Evolutionary conservation across 2,888 invertebrate genomes (phyloP), one percentile per base, ranked within the genome.

Genomic region (Stenodema calcarata): DNA sequence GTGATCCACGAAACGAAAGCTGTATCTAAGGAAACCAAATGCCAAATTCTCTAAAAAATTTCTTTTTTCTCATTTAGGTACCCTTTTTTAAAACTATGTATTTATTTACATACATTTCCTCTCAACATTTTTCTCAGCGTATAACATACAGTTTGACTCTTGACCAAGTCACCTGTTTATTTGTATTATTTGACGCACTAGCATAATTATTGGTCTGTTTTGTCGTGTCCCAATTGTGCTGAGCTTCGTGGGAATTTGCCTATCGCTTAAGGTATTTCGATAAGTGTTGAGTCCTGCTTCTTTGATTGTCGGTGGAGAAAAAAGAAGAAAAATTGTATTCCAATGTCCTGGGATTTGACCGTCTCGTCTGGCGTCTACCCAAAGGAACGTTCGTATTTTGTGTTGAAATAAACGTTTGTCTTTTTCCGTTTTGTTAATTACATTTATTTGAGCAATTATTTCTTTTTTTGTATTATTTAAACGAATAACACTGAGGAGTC

Each of bases 1-100:
- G 79, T 86, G 86, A 86, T 79, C 75, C 42, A 62, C 82, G 82
- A 81, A 62, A 54, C 54, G 82, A 69, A 82, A 11, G 42, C 82
- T 18, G 41, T 44, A 44, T 42, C 47, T 42, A 78, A 69, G 42
- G 69, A 62, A 82, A 69, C 41, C 41, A 54, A 82, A 82, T 82
- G 82, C 82, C 82, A 82, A 82, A 82, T 82, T 69, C 44, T 82
- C 27, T 78, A 23, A 62, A 47, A 47, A 42, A 42, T 9, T 9
- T 14, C 12, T 42, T 42, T 76, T 76, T 76, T 70, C 27, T 16
- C 70, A 9, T 62, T 23, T 62, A 62, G 62, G 62, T 62, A 23
- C 18, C 27, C 12, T 16, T 50, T 11, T 62, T 23, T 62, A 62
- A 23, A 62, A 62, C 23, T 11, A 62, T 62, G 18, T 62, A 62